phyloP scores from a whole-genome alignment of 2,888 invertebrate genomes.

The Frankliniella intonsa region DNA sequence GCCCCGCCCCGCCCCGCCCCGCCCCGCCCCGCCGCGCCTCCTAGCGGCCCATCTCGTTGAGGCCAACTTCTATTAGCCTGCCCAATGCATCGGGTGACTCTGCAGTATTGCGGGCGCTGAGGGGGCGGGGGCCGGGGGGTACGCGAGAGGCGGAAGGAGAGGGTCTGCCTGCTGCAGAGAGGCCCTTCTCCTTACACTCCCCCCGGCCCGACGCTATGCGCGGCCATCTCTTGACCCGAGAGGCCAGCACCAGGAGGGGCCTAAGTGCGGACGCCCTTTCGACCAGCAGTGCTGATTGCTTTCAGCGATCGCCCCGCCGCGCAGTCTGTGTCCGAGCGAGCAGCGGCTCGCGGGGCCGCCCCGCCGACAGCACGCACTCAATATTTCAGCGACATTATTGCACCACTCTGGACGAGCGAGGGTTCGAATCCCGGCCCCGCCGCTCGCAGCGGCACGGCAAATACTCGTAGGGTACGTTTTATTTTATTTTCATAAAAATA shows the following conservation, averaged over 20 bases:
- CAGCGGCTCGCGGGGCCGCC: too few relatives aligned
- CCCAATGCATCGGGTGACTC: constrained; percentile 12
- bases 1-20: background rate
- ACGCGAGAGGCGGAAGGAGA: too few relatives aligned
- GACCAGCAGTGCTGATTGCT: background rate
- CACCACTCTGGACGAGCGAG: background rate
- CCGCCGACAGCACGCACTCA: background rate
- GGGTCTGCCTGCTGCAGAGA: too few relatives aligned
- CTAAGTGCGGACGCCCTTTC: too few relatives aligned
- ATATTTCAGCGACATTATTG: background rate
- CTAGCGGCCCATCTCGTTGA: background rate
- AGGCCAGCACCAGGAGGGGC: too few relatives aligned
- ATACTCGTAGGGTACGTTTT: too few relatives aligned
- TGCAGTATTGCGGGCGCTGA: background rate
- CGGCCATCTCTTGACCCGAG: too few relatives aligned
- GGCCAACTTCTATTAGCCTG: constrained; percentile 21
- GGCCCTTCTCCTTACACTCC: too few relatives aligned
- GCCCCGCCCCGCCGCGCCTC: background rate
- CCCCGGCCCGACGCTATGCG: too few relatives aligned
- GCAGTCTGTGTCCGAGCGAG: background rate
- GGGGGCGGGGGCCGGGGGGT: background rate
- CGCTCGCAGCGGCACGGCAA: background rate
- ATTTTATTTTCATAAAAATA: too few relatives aligned
- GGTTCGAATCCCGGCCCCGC: background rate
- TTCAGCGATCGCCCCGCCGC: background rate